Percentiles rank a stretch among this genome's conserved stretches.
Evolutionary conservation across 1,140 invertebrate genomes (phyloP).

Genomic region (Gyrodactylus bullatarudis): DNA sequence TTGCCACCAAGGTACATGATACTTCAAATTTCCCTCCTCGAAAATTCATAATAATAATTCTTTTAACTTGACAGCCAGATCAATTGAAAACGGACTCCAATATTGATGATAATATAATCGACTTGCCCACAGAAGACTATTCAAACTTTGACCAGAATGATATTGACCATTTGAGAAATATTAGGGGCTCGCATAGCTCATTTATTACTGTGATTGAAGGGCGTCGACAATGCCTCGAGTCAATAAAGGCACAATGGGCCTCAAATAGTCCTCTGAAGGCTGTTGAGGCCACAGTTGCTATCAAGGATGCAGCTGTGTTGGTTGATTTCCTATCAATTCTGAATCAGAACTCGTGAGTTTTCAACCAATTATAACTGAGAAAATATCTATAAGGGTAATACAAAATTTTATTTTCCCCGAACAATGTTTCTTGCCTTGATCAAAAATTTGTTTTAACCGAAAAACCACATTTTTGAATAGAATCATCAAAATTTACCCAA

Average conservation of each 20-base stretch:
- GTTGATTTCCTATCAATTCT: not conserved
- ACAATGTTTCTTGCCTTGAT: no score
- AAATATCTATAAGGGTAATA: no score
- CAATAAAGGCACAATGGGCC: not conserved
- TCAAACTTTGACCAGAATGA: not conserved
- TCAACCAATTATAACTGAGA: not conserved
- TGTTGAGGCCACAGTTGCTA: conserved; percentile 14
- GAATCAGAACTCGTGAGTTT: conserved; percentile 1
- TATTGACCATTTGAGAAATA: not conserved
- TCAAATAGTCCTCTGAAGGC: not conserved
- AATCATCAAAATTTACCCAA: no score
- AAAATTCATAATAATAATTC: no score
- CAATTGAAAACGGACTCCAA: no score
- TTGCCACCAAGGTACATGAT: not conserved
- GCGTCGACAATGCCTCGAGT: not conserved
- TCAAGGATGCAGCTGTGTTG: not conserved
- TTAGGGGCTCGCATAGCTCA: not conserved
- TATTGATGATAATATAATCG: no score
- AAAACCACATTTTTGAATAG: not conserved
- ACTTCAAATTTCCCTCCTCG: no score
- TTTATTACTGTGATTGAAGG: not conserved
- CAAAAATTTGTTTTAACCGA: no score
- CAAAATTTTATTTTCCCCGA: no score
- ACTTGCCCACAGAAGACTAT: not conserved
- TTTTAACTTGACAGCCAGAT: no score